A percentile compares a stretch with the other conserved stretches of the same genome.
Evolutionary conservation across 2,888 invertebrate species (phyloP).

Genomic region (Penaeus monodon): DNA sequence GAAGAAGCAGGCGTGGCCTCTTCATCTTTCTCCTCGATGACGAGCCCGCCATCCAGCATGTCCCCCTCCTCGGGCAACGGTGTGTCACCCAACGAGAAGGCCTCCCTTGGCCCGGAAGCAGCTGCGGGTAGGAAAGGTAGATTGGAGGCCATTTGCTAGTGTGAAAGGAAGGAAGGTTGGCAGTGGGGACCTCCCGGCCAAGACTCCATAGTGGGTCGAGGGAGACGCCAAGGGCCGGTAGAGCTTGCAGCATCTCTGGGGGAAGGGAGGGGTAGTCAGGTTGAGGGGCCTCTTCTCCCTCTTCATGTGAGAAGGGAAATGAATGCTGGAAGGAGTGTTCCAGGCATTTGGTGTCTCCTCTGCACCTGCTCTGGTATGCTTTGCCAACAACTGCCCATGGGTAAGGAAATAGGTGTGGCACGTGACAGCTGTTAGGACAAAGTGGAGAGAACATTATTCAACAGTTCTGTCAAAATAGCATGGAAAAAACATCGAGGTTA

Average conservation of each 20-base stretch:
- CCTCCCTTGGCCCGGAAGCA: conserved; percentile 27
- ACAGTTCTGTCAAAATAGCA: too few species aligned
- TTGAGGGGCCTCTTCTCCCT: too few species aligned
- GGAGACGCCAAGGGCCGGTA: conserved; percentile 10
- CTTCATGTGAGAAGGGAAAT: too few species aligned
- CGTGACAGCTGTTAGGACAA: too few species aligned
- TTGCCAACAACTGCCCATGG: too few species aligned
- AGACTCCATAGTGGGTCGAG: not conserved
- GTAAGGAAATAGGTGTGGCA: too few species aligned
- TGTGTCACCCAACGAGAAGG: conserved; percentile 7
- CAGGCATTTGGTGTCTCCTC: too few species aligned
- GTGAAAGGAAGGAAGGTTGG: conserved; percentile 29
- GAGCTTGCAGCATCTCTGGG: not conserved
- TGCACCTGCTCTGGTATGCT: too few species aligned
- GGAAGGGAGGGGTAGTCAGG: too few species aligned
- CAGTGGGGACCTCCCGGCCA: not conserved
- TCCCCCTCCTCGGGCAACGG: conserved; percentile 52
- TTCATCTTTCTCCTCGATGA: conserved; percentile 23
- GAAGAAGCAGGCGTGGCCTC: conserved; percentile 46
- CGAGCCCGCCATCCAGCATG: conserved; percentile 49
- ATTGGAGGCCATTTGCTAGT: conserved; percentile 57
- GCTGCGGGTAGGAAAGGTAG: conserved; percentile 60
- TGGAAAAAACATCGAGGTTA: too few species aligned
- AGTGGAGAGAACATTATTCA: too few species aligned
- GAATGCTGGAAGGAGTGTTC: too few species aligned